phyloP scores from a whole-genome alignment of 2,797 vertebrate species.

The Cichlasoma orientale region DNA sequence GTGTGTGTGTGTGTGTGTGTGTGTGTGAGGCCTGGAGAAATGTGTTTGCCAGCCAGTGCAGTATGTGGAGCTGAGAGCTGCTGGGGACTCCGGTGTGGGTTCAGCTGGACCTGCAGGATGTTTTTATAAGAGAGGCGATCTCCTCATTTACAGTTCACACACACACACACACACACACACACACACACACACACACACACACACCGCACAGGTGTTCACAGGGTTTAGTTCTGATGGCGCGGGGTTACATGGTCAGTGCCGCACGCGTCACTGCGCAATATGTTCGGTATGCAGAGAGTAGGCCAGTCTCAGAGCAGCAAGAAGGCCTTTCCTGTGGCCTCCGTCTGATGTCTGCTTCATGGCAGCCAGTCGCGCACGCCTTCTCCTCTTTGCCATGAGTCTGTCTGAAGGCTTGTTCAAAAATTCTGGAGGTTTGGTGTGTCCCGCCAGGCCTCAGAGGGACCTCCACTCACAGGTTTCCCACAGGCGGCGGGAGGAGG shows the following conservation, averaged over 20 bases:
- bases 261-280: conserved; percentile 60
- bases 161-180: neutral
- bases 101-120: conserved; percentile 77
- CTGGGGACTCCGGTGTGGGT: conserved; percentile 64
- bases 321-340: conserved; percentile 56
- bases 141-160: conserved; percentile 32
- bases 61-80: conserved; percentile 44
- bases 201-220: conserved; percentile 46
- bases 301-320: conserved; percentile 43
- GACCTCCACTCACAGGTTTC: conserved; percentile 55
- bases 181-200: conserved; percentile 26
- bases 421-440: conserved; percentile 44
- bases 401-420: conserved; percentile 45
- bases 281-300: conserved; percentile 57
- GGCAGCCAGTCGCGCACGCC: conserved; percentile 30
- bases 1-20: neutral
- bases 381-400: conserved; percentile 45
- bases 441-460: conserved; percentile 53
- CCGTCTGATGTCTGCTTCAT: conserved; percentile 60
- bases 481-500: conserved; percentile 47
- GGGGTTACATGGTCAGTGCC: conserved; percentile 56
- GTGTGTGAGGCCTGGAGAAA: conserved; percentile 55
- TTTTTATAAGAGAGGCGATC: conserved; percentile 73
- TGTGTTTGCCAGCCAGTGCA: conserved; percentile 40
- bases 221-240: conserved; percentile 40